Conservation (phyloP, 2,113 vertebrate species). For the Aptenodytes forsteri region DNA sequence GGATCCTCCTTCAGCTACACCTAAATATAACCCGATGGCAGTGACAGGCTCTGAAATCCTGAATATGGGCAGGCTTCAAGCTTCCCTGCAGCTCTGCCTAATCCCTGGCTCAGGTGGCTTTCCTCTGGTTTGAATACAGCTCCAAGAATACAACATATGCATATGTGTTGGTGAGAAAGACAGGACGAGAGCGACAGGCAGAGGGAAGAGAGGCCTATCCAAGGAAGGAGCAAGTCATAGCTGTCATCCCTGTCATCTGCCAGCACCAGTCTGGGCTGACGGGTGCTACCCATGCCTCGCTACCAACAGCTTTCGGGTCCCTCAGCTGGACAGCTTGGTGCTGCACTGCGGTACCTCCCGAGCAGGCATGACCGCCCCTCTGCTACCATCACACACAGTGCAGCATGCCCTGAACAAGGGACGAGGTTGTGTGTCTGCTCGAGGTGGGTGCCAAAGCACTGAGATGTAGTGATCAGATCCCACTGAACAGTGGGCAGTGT, state of each 20-base stretch:
- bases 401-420: not conserved
- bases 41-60: not conserved
- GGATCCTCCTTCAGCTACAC: not conserved
- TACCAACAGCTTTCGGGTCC: not conserved
- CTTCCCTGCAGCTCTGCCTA: not conserved
- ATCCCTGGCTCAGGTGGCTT: not conserved
- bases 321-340: not conserved
- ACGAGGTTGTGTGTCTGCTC: not conserved
- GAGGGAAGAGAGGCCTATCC: not conserved
- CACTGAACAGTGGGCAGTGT: not conserved
- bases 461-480: not conserved
- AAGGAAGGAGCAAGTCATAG: not conserved
- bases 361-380: not conserved
- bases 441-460: not conserved
- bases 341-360: not conserved
- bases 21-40: not conserved
- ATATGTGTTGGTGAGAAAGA: not conserved
- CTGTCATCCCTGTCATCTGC: not conserved
- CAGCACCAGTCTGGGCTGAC: not conserved
- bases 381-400: accelerated
- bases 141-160: not conserved
- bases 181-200: not conserved
- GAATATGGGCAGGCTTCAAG: not conserved
- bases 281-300: not conserved
- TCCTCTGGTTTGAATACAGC: not conserved